phyloP scores from a whole-genome alignment of 2,888 invertebrate genomes.

The Parnassius smintheus region DNA sequence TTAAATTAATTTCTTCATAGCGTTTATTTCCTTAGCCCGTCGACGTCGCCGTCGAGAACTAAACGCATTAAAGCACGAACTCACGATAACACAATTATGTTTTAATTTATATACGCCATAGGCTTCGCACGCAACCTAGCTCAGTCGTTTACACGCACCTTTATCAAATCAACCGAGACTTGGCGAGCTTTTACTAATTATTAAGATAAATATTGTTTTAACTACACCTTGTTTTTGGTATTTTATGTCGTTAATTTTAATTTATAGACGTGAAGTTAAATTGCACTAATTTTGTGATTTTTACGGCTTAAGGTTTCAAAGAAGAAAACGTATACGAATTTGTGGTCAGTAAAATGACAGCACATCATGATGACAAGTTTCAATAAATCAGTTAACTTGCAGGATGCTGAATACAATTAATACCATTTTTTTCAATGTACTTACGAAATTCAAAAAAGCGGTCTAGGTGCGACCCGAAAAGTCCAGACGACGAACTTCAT shows the following conservation, averaged over 20 bases:
- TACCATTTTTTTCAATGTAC: too few relatives aligned
- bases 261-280: slow-evolving; percentile 47
- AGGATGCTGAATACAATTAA: too few relatives aligned
- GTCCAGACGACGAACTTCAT: too few relatives aligned
- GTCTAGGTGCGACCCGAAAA: too few relatives aligned
- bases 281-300: slow-evolving; percentile 18
- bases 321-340: too few relatives aligned
- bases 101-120: slow-evolving; percentile 77
- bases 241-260: slow-evolving; percentile 57
- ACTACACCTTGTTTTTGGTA: slow-evolving; percentile 67
- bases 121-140: slow-evolving; percentile 66
- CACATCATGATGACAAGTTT: too few relatives aligned
- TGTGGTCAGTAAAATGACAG: too few relatives aligned
- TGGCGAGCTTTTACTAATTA: slow-evolving; percentile 76
- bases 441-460: too few relatives aligned
- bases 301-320: background rate
- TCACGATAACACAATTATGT: slow-evolving; percentile 81
- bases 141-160: slow-evolving; percentile 65
- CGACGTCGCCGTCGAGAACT: slow-evolving; percentile 42
- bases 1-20: slow-evolving; percentile 42
- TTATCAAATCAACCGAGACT: slow-evolving; percentile 71
- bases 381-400: too few relatives aligned
- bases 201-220: slow-evolving; percentile 78
- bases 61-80: slow-evolving; percentile 72
- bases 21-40: slow-evolving; percentile 47